A percentile compares a stretch with the other conserved stretches of the same genome.
Conservation (phyloP, 2,113 vertebrate genomes). For the Grus americana region DNA sequence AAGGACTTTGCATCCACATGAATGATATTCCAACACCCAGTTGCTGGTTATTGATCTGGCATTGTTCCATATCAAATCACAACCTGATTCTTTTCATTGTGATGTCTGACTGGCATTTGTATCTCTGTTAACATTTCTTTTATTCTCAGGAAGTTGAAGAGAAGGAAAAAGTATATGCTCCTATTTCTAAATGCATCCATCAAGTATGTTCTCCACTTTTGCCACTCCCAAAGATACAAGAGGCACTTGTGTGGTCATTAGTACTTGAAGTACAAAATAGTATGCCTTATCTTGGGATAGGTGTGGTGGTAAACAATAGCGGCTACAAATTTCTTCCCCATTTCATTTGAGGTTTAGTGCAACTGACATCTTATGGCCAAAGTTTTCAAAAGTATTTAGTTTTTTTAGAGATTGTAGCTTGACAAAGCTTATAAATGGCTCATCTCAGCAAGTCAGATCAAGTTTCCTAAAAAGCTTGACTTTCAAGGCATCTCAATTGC, state of each 20-base stretch:
- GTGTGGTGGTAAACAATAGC: neutral
- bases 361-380: neutral
- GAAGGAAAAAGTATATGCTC: neutral
- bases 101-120: neutral
- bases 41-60: neutral
- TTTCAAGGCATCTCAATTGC: neutral
- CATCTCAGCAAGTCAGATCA: neutral
- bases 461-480: neutral
- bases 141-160: neutral
- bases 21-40: neutral
- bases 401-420: neutral
- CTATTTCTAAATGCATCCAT: neutral
- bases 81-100: neutral
- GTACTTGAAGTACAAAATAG: neutral
- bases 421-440: neutral
- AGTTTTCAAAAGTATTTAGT: neutral
- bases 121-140: neutral
- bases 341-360: neutral
- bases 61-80: neutral
- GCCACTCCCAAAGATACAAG: neutral
- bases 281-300: neutral
- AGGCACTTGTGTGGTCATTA: neutral
- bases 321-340: neutral
- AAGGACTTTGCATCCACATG: neutral
- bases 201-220: accelerated